Base-by-base conservation (phyloP, 2,888 invertebrate species). In the Abrostola tripartita region DNA sequence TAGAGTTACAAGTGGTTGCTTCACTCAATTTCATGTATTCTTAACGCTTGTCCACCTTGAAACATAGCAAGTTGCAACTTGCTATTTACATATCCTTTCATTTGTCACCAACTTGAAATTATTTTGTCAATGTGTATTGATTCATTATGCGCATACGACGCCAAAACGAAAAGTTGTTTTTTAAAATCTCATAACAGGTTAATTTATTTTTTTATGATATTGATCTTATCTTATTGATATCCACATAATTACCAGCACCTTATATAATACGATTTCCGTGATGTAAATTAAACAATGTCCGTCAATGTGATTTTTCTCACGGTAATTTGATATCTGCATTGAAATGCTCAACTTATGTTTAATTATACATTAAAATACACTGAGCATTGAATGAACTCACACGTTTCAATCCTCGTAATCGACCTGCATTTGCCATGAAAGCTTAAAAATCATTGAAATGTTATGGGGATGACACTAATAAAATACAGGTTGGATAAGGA, bases 1-100 rank as follows among this genome's bases (percentile, higher is more conserved):
- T 77, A 79, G 62, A 85, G 82, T 87, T 82, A 78, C 78, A 81
- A 79, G 81, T 71, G 55, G 64, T 83, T 79, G 79, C 81, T 82
- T 80, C 71, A 79, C 74, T 74, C 84, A 78, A 78, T 81, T 85
- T 80, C 74, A 80, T 78, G 76, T 74, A 79, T 79, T 73, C 80
- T 64, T 72, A 70, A 73, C 61, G 73, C 72, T 50, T 74, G 81
- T 80, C 81, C 72, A 79, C 86, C 84, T 85, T 86, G 85, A 83
- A 64, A 56, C 77, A 55, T 71, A 52, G 70, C 62, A 72, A 73
- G 56, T 71, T 54, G 70, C 61, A 72, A 73, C 67, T 77, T 63
- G 61, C 65, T 74, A 75, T 77, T 78, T 70, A 69, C 76, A 72
- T 71, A 80, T 80, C 82, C 79, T 85, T 85, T 81, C 77, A 73